Percentiles rank a stretch among this genome's conserved stretches.
phyloP scores from a whole-genome alignment of 1,140 invertebrate genomes.

The Microplitis mediator region DNA sequence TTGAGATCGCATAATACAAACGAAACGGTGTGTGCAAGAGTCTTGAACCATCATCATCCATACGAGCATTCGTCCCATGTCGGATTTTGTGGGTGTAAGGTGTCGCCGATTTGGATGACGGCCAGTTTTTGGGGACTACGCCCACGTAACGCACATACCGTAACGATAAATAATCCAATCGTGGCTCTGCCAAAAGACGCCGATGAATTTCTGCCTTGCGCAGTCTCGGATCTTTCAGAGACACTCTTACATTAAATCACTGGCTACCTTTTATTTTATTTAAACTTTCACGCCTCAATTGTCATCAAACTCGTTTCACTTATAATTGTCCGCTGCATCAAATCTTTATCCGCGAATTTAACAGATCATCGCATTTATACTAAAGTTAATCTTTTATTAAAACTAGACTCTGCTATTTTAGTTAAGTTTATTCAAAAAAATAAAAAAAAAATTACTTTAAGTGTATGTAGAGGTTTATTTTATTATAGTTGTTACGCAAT shows the following conservation, averaged over 20 bases:
- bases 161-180: conserved; percentile 61
- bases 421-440: neutral
- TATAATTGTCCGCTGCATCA: conserved; percentile 8
- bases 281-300: conserved; percentile 27
- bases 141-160: conserved; percentile 59
- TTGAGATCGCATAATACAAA: conserved; percentile 42
- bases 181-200: conserved; percentile 39
- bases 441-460: too few species aligned
- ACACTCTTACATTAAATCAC: conserved; percentile 6
- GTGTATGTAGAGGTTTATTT: too few species aligned
- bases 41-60: neutral
- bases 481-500: too few species aligned
- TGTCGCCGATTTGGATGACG: conserved; percentile 53
- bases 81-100: conserved; percentile 55
- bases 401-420: neutral
- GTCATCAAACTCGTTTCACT: conserved; percentile 13
- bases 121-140: conserved; percentile 43
- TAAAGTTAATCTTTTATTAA: too few species aligned
- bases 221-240: neutral
- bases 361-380: too few species aligned
- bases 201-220: conserved; percentile 25
- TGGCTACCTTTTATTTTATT: neutral
- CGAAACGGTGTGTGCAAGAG: conserved; percentile 4
- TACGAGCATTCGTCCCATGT: conserved; percentile 39
- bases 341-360: neutral